Evolutionary conservation across 2,113 vertebrate genomes (phyloP), one percentile per base, ranked within the genome.

Genomic region (Gobiocypris rarus): DNA sequence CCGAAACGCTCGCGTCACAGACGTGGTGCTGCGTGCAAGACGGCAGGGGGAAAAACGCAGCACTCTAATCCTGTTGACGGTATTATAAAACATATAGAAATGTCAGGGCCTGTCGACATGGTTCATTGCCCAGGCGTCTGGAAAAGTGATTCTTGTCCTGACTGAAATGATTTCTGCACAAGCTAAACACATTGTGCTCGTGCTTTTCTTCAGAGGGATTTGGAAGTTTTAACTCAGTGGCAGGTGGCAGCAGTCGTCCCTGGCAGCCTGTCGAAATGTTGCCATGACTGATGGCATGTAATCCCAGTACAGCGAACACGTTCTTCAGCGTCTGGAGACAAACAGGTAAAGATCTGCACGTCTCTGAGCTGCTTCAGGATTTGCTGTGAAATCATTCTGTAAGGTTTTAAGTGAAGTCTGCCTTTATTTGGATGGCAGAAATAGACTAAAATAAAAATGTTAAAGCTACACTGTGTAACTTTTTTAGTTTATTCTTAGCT

Each of bases 181-280:
- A 89, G 86, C 81, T 75, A 89, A 89, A 91, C 84, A 85, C 86
- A 82, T 67, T 3, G 75, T 88, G 75, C 17, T 86, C 85, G 87
- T 69, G 82, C 54, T 73, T 70, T 88, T 84, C 86, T 77, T 79
- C 65, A 86, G 52, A 83, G 88, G 65, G 83, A 82, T 82, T 13
- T 63, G 86, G 54, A 9, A 83, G 75, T 74, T 90, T 89, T 90
- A 87, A 82, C 9, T 83, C 54, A 61, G 70, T 83, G 90, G 86
- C 87, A 91, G 89, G 89, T 91, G 89, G 81, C 86, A 86, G 86
- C 88, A 75, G 56, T 84, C 50, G 73, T 63, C 67, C 54, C 81
- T 83, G 81, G 84, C 87, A 70, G 38, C 50, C 26, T 34, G 41
- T 83, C 26, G 73, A 52, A 83, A 80, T 75, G 50, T 78, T 45